Evolutionary conservation across 2,797 vertebrate genomes (phyloP).

Genomic region (Pogoniulus pusillus): DNA sequence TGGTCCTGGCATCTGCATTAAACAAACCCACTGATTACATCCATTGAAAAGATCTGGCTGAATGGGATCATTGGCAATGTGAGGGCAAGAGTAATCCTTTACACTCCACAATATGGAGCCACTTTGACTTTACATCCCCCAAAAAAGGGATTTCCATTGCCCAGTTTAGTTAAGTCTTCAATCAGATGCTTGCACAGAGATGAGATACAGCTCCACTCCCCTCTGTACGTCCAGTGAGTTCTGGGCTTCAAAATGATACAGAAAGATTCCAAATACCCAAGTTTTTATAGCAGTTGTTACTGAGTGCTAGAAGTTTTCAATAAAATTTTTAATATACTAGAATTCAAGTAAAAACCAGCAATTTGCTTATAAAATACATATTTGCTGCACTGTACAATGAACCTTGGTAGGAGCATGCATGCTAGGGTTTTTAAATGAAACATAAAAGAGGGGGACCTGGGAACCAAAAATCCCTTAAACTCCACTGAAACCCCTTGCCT

Average conservation of each 20-base stretch:
- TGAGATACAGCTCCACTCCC: not conserved
- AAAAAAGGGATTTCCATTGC: not conserved
- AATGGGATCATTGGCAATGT: not conserved
- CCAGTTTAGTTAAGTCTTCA: not conserved
- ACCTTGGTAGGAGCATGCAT: not conserved
- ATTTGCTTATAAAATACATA: slow-evolving; percentile 44
- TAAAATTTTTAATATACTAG: slow-evolving; percentile 30
- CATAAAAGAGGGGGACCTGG: slow-evolving; percentile 4
- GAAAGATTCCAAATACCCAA: not conserved
- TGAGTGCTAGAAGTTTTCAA: slow-evolving; percentile 11
- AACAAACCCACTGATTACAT: not conserved
- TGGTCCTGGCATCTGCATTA: not conserved
- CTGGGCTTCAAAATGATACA: not conserved
- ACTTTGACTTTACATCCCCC: not conserved
- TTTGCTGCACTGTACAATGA: not conserved
- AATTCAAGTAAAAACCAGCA: slow-evolving; percentile 14
- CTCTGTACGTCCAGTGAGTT: not conserved
- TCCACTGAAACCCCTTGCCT: not conserved
- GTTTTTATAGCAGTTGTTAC: slow-evolving; percentile 35
- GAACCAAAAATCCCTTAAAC: slow-evolving; percentile 1
- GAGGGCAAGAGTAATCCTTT: not conserved
- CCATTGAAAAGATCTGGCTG: not conserved
- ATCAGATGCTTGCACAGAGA: not conserved
- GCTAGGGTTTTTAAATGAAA: slow-evolving; percentile 3
- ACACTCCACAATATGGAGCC: not conserved